Conservation (phyloP, 2,797 vertebrate species). For the Nasua narica region DNA sequence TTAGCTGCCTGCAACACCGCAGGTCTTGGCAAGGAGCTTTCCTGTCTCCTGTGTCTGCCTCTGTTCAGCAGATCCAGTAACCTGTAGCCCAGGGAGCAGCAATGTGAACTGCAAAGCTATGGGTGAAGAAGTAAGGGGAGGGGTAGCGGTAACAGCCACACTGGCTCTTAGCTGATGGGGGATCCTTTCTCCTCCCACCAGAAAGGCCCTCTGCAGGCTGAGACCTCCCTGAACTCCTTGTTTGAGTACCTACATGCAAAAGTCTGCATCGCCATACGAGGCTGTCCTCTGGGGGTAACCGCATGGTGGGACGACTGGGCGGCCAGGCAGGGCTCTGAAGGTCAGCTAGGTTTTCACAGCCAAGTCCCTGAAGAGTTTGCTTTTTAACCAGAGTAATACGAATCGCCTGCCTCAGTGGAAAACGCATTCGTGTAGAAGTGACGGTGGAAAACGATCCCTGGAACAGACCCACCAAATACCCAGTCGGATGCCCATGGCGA, state of each 20-base stretch:
- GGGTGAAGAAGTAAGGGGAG: background rate
- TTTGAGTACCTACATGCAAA: background rate
- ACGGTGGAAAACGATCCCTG: constrained; percentile 48
- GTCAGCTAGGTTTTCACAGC: background rate
- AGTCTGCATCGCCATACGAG: constrained; percentile 26
- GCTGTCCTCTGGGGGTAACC: constrained; percentile 72
- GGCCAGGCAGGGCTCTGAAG: background rate
- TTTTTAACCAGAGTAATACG: constrained; percentile 37
- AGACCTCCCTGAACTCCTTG: background rate
- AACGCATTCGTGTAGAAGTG: constrained; percentile 32
- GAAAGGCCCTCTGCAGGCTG: background rate
- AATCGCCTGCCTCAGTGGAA: background rate
- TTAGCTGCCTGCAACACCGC: background rate
- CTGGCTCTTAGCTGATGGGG: background rate
- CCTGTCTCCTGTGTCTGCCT: background rate
- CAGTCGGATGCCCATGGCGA: constrained; percentile 10
- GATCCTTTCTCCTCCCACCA: background rate
- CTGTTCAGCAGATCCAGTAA: background rate
- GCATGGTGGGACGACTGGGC: background rate
- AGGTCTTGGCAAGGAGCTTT: background rate
- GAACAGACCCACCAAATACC: background rate
- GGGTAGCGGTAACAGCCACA: rapidly evolving
- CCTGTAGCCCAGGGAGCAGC: background rate
- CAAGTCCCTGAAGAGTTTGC: background rate
- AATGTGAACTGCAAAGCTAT: background rate